Conservation (phyloP, 2,797 vertebrate genomes). For the Schizothorax lantsangensis region DNA sequence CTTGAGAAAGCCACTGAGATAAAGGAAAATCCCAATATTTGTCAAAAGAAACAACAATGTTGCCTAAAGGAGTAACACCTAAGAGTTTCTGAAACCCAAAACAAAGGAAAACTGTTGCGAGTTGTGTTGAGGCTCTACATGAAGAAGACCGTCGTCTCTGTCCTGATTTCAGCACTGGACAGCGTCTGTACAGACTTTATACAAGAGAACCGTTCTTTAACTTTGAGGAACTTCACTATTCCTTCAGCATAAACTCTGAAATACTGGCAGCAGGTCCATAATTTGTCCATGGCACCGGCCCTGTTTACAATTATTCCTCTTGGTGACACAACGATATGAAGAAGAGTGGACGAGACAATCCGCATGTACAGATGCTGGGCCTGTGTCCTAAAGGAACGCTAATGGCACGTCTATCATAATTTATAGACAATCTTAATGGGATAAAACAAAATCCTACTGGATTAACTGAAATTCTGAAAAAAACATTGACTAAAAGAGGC, state of each 20-base stretch:
- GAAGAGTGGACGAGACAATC: neutral
- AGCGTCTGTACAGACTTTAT: constrained; percentile 57
- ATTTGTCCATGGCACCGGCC: neutral
- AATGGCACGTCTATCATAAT: neutral
- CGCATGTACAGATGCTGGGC: neutral
- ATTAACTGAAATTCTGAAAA: neutral
- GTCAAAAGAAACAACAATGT: constrained; percentile 35
- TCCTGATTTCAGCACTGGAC: constrained; percentile 53
- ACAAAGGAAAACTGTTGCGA: neutral
- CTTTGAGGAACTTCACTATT: neutral
- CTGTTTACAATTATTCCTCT: constrained; percentile 3
- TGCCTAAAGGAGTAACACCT: constrained; percentile 40
- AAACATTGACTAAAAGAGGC: neutral
- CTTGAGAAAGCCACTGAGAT: constrained; percentile 42
- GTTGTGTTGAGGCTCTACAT: constrained; percentile 41
- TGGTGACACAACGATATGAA: neutral
- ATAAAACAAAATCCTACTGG: neutral
- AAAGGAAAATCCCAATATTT: constrained; percentile 21
- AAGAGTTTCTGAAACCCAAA: constrained; percentile 12
- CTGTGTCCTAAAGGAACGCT: neutral
- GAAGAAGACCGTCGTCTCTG: constrained; percentile 20
- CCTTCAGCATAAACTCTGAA: neutral
- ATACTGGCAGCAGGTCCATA: neutral
- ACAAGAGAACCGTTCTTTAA: constrained; percentile 21
- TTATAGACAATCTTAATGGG: neutral